Base-by-base conservation (phyloP, 1,140 invertebrate genomes). In the Vollenhovia emeryi region DNA sequence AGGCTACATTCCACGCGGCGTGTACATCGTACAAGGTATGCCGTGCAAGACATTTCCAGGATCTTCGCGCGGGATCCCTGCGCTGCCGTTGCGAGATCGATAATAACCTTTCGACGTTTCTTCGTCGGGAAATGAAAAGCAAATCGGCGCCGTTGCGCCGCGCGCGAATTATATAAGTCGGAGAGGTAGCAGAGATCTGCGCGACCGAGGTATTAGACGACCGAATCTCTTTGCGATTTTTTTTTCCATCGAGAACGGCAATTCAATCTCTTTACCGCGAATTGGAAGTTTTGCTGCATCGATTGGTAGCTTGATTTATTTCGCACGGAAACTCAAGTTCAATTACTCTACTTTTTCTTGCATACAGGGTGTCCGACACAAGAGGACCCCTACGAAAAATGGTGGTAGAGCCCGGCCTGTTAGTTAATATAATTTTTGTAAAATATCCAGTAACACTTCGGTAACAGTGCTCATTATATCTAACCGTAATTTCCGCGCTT, bases 1-100 rank as follows among this genome's bases (percentile, higher is more conserved):
- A 85, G 88, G 73, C 87, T 87, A 91, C 89, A 92, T 92, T 92
- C 92, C 91, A 43, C 24, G 27, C 60, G 11, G 83, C 43, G 64
- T 59, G 50, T 55, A 64, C 50, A 27, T 62, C 59, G 60, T 27
- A 84, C 50, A 27, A 69, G 43, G n/a, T n/a, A 55, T 40, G 48
- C 71, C 64, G 18, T 40, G 18, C 24, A 60, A 64, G 50, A 76
- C 21, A 48, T 68, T 85, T 75, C 18, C 52, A 71, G n/a, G n/a
- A n/a, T n/a, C n/a, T n/a, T 30, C 40, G 30, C 27, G 62, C 43
- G 48, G 45, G 24, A 18, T 30, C 11, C 21, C 33, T 33, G 40
- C 55, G 15, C 4, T 27, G 40, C 50, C 33, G 68, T 73, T 80
- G 62, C 45, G 84, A 55, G 60, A 59, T 75, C 21, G 40, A 43